These are phyloP conservation scores for Latheticus oryzae DNA, from an alignment of 2,888 invertebrate genomes.

Conservation along the genomic window DNA sequence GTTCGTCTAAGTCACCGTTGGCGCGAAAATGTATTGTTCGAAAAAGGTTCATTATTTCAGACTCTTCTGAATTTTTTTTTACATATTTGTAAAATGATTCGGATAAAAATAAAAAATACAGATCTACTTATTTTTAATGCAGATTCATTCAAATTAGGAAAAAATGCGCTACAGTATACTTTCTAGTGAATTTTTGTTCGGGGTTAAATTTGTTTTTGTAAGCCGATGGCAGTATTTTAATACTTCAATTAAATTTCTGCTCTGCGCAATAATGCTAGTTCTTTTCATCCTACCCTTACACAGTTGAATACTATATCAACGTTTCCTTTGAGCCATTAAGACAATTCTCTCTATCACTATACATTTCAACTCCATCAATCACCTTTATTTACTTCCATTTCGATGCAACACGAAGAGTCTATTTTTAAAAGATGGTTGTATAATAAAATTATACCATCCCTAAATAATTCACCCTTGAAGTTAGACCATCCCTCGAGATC, in stretches of 20 bases:
- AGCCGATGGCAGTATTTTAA: no score
- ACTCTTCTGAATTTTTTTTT: no score
- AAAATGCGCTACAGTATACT: no score
- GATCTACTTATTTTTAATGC: no score
- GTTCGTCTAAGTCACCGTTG: no score
- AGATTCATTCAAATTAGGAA: no score
- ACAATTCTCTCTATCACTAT: not conserved
- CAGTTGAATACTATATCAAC: not conserved
- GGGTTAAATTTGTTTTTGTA: no score
- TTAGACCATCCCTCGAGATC: conserved; percentile 14
- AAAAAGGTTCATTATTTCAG: no score
- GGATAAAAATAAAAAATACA: no score
- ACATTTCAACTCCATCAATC: not conserved
- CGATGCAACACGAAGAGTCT: not conserved
- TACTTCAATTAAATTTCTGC: conserved; percentile 10
- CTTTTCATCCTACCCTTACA: not conserved
- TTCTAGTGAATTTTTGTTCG: no score
- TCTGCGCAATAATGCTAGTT: conserved; percentile 2
- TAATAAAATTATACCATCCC: conserved; percentile 24
- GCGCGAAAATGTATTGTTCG: no score
- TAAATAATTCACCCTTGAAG: conserved; percentile 22
- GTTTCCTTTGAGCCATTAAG: not conserved
- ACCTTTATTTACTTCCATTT: conserved; percentile 4
- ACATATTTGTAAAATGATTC: no score
- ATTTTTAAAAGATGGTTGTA: conserved; percentile 10